Evolutionary conservation across 1,140 invertebrate species (phyloP), one percentile per base, ranked within the genome.

Genomic region (Ceratosolen fusciceps): DNA sequence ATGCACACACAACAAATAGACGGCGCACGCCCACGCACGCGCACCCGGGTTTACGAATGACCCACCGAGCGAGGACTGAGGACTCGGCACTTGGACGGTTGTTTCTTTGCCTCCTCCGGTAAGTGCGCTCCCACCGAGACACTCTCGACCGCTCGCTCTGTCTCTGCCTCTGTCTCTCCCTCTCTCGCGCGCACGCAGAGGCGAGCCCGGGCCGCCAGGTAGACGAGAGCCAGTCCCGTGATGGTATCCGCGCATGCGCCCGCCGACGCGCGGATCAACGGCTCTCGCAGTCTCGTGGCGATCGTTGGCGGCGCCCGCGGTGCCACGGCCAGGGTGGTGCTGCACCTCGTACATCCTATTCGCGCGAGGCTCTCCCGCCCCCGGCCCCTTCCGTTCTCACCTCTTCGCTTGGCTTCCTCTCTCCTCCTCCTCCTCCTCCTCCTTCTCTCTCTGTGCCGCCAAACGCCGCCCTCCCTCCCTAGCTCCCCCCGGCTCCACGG

Each of bases 241-340:
- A 65, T 79, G 70, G 70, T 79, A 79, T 73, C 56, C 49, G 73
- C 85, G 85, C 85, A 85, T 85, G 85, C 85, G 85, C 84, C 24
- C 60, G 24, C n/a, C 26, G 2, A 21, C 31, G 4, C 2, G 16
- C 16, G 16, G 31, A 10, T 9, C 31, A 19, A 21, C 60, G 56
- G 29, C 58, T 12, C 29, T 37, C 21, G 16, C 60, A 34, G 60
- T 65, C 31, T 37, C 19, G 60, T 31, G 19, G 60, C 14, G 60
- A 37, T 37, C 2, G 34, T 31, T n/a, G 10, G 31, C 60, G 60
- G 19, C 8, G 60, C 19, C 10, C 16, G 21, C 10, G 49, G 14
- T 52, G 49, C 49, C 49, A 52, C 14, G 14, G 19, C 14, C 14
- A 52, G 12, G 12, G 14, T 19, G 49, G 5, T 21, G n/a, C n/a